Conservation (phyloP, 1,140 invertebrate species). For the Drosophila mojavensis region DNA sequence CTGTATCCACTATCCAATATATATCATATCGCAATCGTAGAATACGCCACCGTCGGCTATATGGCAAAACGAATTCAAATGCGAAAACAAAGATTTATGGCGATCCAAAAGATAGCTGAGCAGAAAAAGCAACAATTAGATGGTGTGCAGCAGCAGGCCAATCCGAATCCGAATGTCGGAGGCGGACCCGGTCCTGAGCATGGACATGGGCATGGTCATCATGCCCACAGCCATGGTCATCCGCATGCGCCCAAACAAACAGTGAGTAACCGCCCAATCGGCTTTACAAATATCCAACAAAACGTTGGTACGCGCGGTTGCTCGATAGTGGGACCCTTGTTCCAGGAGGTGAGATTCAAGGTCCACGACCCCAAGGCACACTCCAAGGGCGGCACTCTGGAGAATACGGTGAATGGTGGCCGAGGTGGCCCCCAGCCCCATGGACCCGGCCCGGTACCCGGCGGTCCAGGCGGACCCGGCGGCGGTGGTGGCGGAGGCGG, state of each 20-base stretch:
- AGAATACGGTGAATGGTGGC: conserved; percentile 94
- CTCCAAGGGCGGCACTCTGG: conserved; percentile 94
- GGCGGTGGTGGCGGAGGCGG: conserved; percentile 87
- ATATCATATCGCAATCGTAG: conserved; percentile 85
- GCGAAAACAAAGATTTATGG: conserved; percentile 94
- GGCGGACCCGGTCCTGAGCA: conserved; percentile 83
- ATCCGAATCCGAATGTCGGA: conserved; percentile 79
- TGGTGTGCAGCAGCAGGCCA: conserved; percentile 86
- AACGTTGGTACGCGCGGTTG: conserved; percentile 84
- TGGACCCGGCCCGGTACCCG: conserved; percentile 66
- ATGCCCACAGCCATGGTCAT: conserved; percentile 84
- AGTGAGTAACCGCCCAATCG: conserved; percentile 84
- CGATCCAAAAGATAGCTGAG: conserved; percentile 94
- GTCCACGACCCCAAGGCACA: conserved; percentile 96
- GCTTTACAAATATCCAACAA: conserved; percentile 84
- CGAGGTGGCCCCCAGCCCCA: conserved; percentile 86
- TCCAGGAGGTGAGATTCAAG: conserved; percentile 97
- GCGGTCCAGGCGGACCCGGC: conserved; percentile 83
- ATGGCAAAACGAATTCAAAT: conserved; percentile 98
- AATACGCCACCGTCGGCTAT: conserved; percentile 97
- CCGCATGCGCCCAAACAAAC: conserved; percentile 84
- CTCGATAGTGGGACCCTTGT: conserved; percentile 91
- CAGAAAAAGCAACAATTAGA: conserved; percentile 93
- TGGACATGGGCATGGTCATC: conserved; percentile 84
- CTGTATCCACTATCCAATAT: conserved; percentile 54